These are phyloP conservation scores for Sinosuthora webbiana DNA, from an alignment of 2,113 vertebrate species.

Conservation along the genomic window DNA sequence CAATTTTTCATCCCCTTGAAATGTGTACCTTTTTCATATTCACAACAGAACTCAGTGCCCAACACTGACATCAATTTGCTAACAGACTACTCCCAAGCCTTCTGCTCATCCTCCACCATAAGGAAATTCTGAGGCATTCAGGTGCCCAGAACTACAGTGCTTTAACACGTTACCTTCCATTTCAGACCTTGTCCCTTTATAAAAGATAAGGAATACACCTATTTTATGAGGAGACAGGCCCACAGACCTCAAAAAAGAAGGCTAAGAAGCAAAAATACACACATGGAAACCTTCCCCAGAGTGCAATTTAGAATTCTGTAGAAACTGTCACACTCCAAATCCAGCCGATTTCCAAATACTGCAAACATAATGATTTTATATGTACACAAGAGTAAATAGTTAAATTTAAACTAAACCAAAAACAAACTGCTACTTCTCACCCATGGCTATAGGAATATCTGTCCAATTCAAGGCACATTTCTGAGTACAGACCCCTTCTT, in stretches of 20 bases:
- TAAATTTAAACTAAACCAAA: neutral
- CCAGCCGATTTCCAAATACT: neutral
- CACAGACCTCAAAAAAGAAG: neutral
- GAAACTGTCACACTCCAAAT: neutral
- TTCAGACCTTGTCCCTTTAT: neutral
- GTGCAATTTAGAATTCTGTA: neutral
- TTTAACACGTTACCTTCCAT: neutral
- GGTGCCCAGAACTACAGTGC: neutral
- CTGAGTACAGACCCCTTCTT: slow-evolving; percentile 93
- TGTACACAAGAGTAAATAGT: neutral
- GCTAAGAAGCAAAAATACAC: neutral
- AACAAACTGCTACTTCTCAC: slow-evolving; percentile 69
- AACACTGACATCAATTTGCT: neutral
- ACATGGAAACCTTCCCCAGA: neutral
- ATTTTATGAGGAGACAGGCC: neutral
- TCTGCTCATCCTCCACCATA: neutral
- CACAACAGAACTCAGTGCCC: neutral
- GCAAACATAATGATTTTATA: neutral
- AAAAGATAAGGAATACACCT: neutral
- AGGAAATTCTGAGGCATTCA: neutral
- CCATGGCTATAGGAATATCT: slow-evolving; percentile 97
- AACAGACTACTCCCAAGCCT: neutral
- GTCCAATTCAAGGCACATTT: slow-evolving; percentile 98
- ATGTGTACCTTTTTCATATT: neutral
- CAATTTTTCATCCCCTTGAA: neutral